Evolutionary conservation across 2,113 vertebrate species (phyloP).

Genomic region (Nerophis ophidion): DNA sequence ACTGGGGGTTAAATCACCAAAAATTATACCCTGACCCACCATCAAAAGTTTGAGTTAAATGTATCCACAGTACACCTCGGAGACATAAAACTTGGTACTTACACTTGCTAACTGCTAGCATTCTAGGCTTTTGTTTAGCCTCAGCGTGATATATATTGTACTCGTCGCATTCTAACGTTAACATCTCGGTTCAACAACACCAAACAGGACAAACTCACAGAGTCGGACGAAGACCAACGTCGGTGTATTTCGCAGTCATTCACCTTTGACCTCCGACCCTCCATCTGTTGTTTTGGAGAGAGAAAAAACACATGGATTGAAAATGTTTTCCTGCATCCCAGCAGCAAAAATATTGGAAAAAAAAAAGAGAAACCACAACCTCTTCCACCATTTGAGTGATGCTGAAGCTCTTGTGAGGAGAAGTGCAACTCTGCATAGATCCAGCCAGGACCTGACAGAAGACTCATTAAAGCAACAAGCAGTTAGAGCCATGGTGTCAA

Average conservation of each 20-base stretch:
- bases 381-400: slow-evolving; percentile 69
- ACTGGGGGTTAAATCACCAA: too few relatives aligned
- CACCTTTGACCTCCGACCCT: slow-evolving; percentile 32
- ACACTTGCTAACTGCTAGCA: too few relatives aligned
- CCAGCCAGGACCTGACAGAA: slow-evolving; percentile 46
- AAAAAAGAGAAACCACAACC: slow-evolving; percentile 53
- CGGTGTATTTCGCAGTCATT: slow-evolving; percentile 23
- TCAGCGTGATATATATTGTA: too few relatives aligned
- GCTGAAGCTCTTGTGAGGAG: slow-evolving; percentile 54
- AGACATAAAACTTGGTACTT: too few relatives aligned
- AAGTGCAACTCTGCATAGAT: slow-evolving; percentile 11
- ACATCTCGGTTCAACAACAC: too few relatives aligned
- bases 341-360: too few relatives aligned
- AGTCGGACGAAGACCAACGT: slow-evolving; percentile 21
- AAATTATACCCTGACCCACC: too few relatives aligned
- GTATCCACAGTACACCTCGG: too few relatives aligned
- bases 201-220: slow-evolving; percentile 49
- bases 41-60: too few relatives aligned
- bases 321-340: too few relatives aligned
- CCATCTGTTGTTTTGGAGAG: slow-evolving; percentile 49
- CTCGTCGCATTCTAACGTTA: too few relatives aligned
- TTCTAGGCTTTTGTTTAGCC: too few relatives aligned
- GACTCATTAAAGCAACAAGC: not conserved
- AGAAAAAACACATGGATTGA: slow-evolving; percentile 13
- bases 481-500: slow-evolving; percentile 25